Conservation (phyloP, 2,888 invertebrate genomes). For the Microchrysa polita region DNA sequence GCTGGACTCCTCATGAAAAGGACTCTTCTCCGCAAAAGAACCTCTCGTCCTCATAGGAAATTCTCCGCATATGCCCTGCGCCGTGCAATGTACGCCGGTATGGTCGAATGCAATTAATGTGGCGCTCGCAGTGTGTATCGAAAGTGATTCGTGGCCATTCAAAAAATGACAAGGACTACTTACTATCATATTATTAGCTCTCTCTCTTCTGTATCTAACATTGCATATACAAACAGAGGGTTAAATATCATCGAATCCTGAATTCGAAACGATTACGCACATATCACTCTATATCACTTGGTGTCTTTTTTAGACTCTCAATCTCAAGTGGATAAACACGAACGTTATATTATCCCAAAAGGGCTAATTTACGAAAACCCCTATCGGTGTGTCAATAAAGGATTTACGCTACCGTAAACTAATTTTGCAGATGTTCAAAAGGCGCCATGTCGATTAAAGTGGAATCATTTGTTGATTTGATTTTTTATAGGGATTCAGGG, state of each 20-base stretch:
- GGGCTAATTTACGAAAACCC: constrained; percentile 53
- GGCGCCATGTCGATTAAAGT: constrained; percentile 26
- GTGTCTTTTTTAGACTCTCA: constrained; percentile 52
- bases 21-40: background rate
- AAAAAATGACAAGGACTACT: no score
- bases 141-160: no score
- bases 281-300: constrained; percentile 12
- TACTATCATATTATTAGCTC: no score
- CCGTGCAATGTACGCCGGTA: background rate
- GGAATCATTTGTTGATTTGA: background rate
- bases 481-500: background rate
- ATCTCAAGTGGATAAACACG: constrained; percentile 54
- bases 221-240: constrained; percentile 41
- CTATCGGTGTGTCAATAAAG: constrained; percentile 51
- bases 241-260: constrained; percentile 35
- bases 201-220: no score
- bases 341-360: constrained; percentile 47
- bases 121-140: constrained; percentile 32
- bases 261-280: background rate
- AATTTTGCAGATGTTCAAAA: constrained; percentile 48
- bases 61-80: background rate
- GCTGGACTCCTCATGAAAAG: constrained; percentile 35
- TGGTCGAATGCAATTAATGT: constrained; percentile 30
- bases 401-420: constrained; percentile 52
- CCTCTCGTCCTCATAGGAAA: constrained; percentile 16